Evolutionary conservation across 2,797 vertebrate species (phyloP).

Genomic region (Babyrousa celebensis): DNA sequence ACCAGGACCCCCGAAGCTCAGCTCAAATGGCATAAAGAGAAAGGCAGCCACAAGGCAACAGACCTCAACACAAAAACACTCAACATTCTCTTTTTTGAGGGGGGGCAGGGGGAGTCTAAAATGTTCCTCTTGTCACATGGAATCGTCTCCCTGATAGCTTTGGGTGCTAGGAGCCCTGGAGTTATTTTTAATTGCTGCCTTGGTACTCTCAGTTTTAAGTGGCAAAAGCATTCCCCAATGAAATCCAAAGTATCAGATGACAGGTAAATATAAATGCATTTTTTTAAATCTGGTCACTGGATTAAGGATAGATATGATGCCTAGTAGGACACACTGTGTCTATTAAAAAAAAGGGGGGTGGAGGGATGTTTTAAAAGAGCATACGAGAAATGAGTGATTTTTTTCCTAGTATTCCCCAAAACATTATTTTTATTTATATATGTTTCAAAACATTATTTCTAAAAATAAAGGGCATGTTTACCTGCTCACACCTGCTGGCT

Average conservation of each 20-base stretch:
- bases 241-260: background rate
- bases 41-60: background rate
- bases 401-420: background rate
- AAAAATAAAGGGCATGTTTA: background rate
- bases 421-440: background rate
- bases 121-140: background rate
- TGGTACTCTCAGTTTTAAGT: constrained; percentile 22
- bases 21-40: background rate
- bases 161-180: background rate
- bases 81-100: no score
- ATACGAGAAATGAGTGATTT: background rate
- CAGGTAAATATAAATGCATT: background rate
- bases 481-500: background rate
- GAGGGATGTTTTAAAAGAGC: background rate
- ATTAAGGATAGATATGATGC: background rate
- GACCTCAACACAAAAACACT: background rate
- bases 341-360: background rate
- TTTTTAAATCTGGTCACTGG: background rate
- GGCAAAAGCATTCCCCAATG: background rate
- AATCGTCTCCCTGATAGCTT: background rate
- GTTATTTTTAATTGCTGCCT: constrained; percentile 13
- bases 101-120: background rate
- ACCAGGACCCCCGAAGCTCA: background rate
- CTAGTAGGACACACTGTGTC: background rate
- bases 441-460: constrained; percentile 1